phyloP scores from a whole-genome alignment of 1,140 invertebrate genomes.

The Drosophila hydei region DNA sequence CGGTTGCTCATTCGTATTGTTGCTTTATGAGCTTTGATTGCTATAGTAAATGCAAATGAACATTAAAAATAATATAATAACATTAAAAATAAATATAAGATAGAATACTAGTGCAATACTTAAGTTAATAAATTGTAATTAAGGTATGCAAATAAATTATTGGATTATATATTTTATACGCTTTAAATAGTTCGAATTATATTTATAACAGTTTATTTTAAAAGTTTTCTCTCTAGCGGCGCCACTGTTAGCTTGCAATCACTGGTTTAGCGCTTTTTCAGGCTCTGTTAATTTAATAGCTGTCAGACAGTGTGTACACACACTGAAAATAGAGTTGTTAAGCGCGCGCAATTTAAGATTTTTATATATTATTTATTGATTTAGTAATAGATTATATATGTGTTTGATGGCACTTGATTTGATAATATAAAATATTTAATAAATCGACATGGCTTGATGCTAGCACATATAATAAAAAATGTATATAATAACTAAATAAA shows the following conservation, averaged over 20 bases:
- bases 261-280: neutral
- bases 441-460: neutral
- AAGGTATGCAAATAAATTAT: too few relatives aligned
- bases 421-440: too few relatives aligned
- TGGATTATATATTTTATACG: too few relatives aligned
- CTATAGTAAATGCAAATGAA: too few relatives aligned
- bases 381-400: neutral
- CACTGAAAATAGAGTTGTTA: neutral
- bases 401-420: constrained; percentile 10
- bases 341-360: constrained; percentile 1
- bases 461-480: neutral
- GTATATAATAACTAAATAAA: neutral
- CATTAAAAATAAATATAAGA: too few relatives aligned
- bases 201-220: neutral
- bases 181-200: too few relatives aligned
- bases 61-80: too few relatives aligned
- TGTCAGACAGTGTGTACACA: constrained; percentile 28
- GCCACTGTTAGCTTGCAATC: neutral
- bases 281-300: constrained; percentile 18
- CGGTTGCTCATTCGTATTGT: too few relatives aligned
- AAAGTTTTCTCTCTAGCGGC: neutral
- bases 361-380: neutral
- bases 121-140: too few relatives aligned
- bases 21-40: too few relatives aligned
- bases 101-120: too few relatives aligned